Base-by-base conservation (phyloP, 2,888 invertebrate species). In the Panzeria rudis region DNA sequence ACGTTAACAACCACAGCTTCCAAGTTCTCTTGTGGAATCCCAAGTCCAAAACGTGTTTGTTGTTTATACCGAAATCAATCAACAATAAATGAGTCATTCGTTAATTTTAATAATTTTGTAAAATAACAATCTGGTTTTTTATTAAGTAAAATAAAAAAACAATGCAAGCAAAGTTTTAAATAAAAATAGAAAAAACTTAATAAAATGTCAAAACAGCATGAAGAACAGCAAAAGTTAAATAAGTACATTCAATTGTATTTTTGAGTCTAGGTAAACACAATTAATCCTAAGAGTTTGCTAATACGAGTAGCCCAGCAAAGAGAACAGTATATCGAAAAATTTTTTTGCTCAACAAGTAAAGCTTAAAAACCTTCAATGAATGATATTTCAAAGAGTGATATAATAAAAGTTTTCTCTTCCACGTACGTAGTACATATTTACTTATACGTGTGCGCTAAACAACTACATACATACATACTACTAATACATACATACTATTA, bases 361-460 rank as follows among this genome's bases (percentile, higher is more conserved):
- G 79, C 68, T 66, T 29, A 25, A 64, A 81, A 35, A 54, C 13
- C 35, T 71, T 35, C 69, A 29, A 25, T 47, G 17, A 72, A 64
- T 78, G 59, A 83, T 83, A 78, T 44, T 64, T 62, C 17, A 73
- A 47, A 66, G 81, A 29, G 77, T 81, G 66, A 68, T 73, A 72
- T 62, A 75, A 71, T 47, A 35, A 73, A 83, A 83, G 83, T 73
- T 83, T 50, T 72, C 64, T 41, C 29, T 20, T 23, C 23, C 32
- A 25, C 35, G 15, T 23, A 56, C 25, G 7, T 56, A 56, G 23
- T 52, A 8, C 23, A 7, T 47, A 17, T n/a, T n/a, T 44, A n/a
- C 47, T 47, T 47, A 17, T 3, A 47, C 44, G n/a, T 44, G 3
- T n/a, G 6, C n/a, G 5, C 13, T 2, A 44, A 44, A 44, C 2